Base-by-base conservation (phyloP, 2,888 invertebrate species). In the Eupithecia abbreviata region DNA sequence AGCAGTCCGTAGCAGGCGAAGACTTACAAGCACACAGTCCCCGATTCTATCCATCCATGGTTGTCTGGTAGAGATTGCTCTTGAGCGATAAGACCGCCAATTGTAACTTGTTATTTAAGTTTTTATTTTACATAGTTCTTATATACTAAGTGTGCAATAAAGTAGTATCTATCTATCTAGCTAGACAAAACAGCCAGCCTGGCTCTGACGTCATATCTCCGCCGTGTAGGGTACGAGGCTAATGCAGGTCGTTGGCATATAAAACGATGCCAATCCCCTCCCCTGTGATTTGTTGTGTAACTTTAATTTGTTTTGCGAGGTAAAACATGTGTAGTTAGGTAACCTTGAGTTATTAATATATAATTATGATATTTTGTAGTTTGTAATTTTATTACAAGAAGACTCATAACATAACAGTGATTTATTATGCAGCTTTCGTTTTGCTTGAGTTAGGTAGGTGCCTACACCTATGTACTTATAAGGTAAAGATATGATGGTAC, bases 201-300 rank as follows among this genome's bases (percentile, higher is more conserved):
- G 72, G 72, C 58, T 65, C 68, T 79, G 81, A 81, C 81, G 81
- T 80, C 81, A 81, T 58, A 55, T 77, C 73, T 78, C 76, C 80
- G 74, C 75, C 58, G 77, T 78, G 73, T 42, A 66, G 75, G 67
- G 67, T 70, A 76, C 72, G 74, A 67, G 73, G 75, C 73, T 74
- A 62, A 77, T 72, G 62, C 74, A 81, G 80, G 78, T 79, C 80
- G 75, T 80, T 82, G 77, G 79, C 81, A 80, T 82, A 79, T 76
- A 41, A 72, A 68, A 74, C 62, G 58, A 75, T 75, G 80, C 75
- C 72, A 55, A 73, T 68, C 66, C 18, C 43, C 42, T 49, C 42
- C n/a, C 45, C 68, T 43, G 67, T 75, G 62, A 67, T 75, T 65
- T 69, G 70, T 70, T 77, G 71, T 55, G 75, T 67, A 71, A 67